Base-by-base conservation (phyloP, 2,113 vertebrate genomes). In the Antennarius striatus region DNA sequence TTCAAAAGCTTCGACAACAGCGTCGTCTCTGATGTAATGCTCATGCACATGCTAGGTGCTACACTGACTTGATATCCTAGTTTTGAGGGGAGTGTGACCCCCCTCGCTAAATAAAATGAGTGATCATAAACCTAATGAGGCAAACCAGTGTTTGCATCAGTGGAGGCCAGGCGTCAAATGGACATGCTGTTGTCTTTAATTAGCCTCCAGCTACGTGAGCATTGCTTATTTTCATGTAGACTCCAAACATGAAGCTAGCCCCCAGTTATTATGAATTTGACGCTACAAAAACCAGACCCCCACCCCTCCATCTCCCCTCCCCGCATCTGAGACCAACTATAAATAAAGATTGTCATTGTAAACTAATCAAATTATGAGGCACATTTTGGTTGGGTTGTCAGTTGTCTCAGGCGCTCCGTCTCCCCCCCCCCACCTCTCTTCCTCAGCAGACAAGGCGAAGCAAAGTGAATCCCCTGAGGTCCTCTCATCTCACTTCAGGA, bases 271-370 rank as follows among this genome's bases (percentile, higher is more conserved):
- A 81, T 84, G 72, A 86, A 88, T 86, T 62, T 72, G 63, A 85
- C 53, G 70, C 71, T 71, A 64, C 75, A 79, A 77, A 75, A 56
- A 40, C 45, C 52, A 45, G 22, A 6, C 22, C 22, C 22, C 10
- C 50, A 42, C 6, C 46, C 46, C 15, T n/a, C 53, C 32, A 58
- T 48, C 80, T 66, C 61, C 66, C 68, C 75, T 75, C 55, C 79
- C 76, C 84, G 76, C 84, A 81, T 89, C 86, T 87, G 75, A 87
- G 67, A 61, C 62, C 32, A 63, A 86, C 90, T 92, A 92, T 91
- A 92, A 93, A 93, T 91, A 93, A 91, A 91, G 89, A 91, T 87
- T 89, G 89, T 92, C 90, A 89, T 86, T 74, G 86, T 89, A 91
- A 91, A 86, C 91, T 91, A 92, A 93, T 93, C 89, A 90, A 91